These are phyloP conservation scores for Otolemur garnettii DNA, from an alignment of 2,113 vertebrate genomes.

Conservation along the genomic window DNA sequence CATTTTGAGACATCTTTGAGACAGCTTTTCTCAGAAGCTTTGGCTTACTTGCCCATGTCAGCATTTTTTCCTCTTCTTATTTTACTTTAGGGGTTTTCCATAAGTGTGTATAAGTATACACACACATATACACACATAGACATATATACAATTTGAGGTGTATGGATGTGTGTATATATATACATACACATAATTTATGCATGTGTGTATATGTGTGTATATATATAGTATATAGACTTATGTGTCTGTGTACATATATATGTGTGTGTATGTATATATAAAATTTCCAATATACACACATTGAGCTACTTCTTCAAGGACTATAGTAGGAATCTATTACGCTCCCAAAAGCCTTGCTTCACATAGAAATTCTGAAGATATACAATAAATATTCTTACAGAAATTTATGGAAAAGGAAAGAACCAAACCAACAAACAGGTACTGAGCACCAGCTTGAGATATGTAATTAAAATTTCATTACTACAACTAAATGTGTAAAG, in stretches of 20 bases:
- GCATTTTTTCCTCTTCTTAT: not conserved
- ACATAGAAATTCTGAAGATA: constrained; percentile 13
- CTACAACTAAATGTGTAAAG: not conserved
- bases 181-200: not conserved
- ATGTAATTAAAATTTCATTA: constrained; percentile 1
- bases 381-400: not conserved
- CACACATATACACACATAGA: not conserved
- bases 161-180: not conserved
- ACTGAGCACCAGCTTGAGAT: not conserved
- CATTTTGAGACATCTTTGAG: not conserved
- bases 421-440: not conserved
- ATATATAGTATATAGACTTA: too few species aligned
- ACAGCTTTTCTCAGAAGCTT: constrained; percentile 17
- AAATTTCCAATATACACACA: not conserved
- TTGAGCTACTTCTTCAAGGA: not conserved
- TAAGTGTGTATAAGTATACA: not conserved
- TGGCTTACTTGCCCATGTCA: not conserved
- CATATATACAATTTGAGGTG: not conserved
- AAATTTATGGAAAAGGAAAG: not conserved
- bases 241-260: not conserved
- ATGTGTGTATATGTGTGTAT: too few species aligned
- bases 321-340: not conserved
- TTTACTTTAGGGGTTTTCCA: not conserved
- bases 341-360: not conserved
- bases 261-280: not conserved